Conservation (phyloP, 2,113 vertebrate species). For the Ictalurus punctatus region DNA sequence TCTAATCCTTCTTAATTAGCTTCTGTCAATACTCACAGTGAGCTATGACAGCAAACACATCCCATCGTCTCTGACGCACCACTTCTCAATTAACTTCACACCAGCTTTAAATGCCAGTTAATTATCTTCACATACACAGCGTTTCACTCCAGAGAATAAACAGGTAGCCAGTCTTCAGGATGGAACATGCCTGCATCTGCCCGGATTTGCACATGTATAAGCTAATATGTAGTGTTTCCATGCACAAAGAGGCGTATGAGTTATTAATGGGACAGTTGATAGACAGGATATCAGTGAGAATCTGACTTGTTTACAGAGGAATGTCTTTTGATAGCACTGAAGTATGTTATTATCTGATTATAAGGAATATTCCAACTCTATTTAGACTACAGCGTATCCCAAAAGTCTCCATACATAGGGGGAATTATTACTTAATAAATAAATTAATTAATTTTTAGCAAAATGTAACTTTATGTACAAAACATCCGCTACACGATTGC, state of each 20-base stretch:
- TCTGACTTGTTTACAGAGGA: not conserved
- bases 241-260: not conserved
- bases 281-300: not conserved
- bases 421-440: too few relatives aligned
- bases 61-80: not conserved
- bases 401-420: too few relatives aligned
- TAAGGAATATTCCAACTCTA: not conserved
- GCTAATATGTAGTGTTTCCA: not conserved
- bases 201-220: not conserved
- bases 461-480: too few relatives aligned
- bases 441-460: too few relatives aligned
- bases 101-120: conserved; percentile 8
- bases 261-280: not conserved
- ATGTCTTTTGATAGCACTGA: not conserved
- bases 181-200: not conserved
- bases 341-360: not conserved
- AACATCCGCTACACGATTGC: too few relatives aligned
- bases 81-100: not conserved
- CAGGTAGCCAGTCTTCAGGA: not conserved
- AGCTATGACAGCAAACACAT: conserved; percentile 3
- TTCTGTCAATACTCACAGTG: conserved; percentile 40
- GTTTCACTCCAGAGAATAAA: not conserved
- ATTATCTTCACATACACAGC: not conserved
- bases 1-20: conserved; percentile 37
- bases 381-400: not conserved